Evolutionary conservation across 2,888 invertebrate species (phyloP).

Genomic region (Sinhomidia bicolor): DNA sequence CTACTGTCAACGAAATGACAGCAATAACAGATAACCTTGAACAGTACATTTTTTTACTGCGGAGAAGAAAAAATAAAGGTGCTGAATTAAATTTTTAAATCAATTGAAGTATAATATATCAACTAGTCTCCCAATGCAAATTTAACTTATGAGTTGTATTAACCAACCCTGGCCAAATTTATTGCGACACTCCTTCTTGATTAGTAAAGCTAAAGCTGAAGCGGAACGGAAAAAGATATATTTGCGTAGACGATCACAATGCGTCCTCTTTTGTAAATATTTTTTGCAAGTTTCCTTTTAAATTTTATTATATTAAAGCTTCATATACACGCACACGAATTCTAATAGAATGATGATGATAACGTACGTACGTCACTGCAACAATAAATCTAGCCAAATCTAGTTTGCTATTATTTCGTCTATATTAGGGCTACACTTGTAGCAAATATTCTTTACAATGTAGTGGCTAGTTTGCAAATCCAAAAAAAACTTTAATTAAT

Average conservation of each 20-base stretch:
- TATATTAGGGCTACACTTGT: too few relatives aligned
- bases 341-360: too few relatives aligned
- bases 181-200: background rate
- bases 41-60: background rate
- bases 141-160: background rate
- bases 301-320: background rate
- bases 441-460: too few relatives aligned
- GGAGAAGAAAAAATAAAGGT: background rate
- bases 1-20: background rate
- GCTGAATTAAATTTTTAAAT: background rate
- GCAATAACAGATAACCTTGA: background rate
- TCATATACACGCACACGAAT: background rate
- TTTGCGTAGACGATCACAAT: background rate
- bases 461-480: too few relatives aligned
- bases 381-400: too few relatives aligned
- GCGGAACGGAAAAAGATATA: slow-evolving; percentile 3
- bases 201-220: background rate
- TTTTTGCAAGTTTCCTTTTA: slow-evolving; percentile 18
- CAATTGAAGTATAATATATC: background rate
- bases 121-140: background rate
- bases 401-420: too few relatives aligned
- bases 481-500: too few relatives aligned
- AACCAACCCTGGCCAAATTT: slow-evolving; percentile 1
- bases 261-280: background rate
- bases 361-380: too few relatives aligned